Evolutionary conservation across 2,888 invertebrate species (phyloP).

Genomic region (Andrena bucephala): DNA sequence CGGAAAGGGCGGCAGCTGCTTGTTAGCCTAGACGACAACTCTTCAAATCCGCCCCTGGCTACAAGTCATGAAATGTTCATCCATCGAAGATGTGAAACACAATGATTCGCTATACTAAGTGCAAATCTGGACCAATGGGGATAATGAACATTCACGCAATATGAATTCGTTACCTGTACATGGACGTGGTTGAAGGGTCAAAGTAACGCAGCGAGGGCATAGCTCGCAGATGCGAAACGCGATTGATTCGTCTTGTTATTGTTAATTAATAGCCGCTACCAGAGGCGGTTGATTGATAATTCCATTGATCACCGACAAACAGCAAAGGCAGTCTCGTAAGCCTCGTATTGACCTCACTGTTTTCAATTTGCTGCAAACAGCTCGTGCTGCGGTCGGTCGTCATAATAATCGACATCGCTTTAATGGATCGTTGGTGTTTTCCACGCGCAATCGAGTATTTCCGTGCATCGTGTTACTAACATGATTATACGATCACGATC

Average conservation of each 20-base stretch:
- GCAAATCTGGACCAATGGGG: background rate
- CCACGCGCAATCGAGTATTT: constrained; percentile 56
- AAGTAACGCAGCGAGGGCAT: constrained; percentile 30
- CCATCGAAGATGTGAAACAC: background rate
- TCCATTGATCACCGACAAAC: constrained; percentile 52
- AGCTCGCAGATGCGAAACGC: constrained; percentile 30
- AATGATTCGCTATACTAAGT: background rate
- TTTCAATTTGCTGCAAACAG: constrained; percentile 52
- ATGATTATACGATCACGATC: constrained; percentile 62
- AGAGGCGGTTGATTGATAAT: constrained; percentile 67
- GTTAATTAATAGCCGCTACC: constrained; percentile 63
- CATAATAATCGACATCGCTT: constrained; percentile 46
- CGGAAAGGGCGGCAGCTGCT: too few species aligned
- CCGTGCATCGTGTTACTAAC: constrained; percentile 52
- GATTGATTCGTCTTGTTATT: constrained; percentile 61
- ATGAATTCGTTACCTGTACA: constrained; percentile 25
- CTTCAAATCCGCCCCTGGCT: too few species aligned
- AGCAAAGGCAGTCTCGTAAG: constrained; percentile 36
- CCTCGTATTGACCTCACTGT: constrained; percentile 20
- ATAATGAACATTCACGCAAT: constrained; percentile 4
- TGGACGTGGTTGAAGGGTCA: constrained; percentile 13
- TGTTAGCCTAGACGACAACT: too few species aligned
- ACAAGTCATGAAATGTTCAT: too few species aligned
- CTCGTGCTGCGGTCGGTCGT: constrained; percentile 38
- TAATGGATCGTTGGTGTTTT: constrained; percentile 67